A percentile compares a stretch with the other conserved stretches of the same genome.
Conservation (phyloP, 2,113 vertebrate genomes). For the Vombatus ursinus region DNA sequence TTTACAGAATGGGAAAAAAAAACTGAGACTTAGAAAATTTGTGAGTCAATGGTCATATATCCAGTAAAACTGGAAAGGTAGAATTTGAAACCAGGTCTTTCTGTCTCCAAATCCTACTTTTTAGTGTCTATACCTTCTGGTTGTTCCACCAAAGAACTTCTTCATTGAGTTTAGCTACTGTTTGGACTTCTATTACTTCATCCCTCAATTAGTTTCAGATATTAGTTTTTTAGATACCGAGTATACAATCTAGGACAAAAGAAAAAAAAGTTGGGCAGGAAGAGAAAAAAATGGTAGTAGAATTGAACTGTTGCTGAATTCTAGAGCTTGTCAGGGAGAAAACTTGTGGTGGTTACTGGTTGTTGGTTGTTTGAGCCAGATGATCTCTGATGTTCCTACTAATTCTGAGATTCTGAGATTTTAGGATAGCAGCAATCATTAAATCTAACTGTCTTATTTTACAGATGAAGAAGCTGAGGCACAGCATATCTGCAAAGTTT, state of each 20-base stretch:
- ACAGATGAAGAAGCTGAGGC: not conserved
- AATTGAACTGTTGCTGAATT: too few species aligned
- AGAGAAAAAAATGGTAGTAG: too few species aligned
- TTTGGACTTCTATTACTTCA: too few species aligned
- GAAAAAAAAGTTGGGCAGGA: too few species aligned
- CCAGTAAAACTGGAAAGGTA: not conserved
- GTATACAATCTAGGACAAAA: too few species aligned
- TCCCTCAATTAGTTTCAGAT: too few species aligned
- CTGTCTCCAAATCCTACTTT: not conserved
- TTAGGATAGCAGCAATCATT: not conserved
- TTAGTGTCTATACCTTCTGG: not conserved
- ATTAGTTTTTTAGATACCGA: too few species aligned
- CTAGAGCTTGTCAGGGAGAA: too few species aligned
- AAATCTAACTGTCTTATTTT: not conserved
- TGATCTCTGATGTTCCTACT: too few species aligned
- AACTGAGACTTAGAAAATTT: not conserved
- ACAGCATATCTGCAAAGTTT: not conserved
- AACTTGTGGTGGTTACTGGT: too few species aligned
- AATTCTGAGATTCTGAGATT: not conserved
- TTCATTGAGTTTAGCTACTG: not conserved
- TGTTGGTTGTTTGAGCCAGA: too few species aligned
- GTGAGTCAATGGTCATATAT: not conserved
- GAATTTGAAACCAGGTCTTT: not conserved
- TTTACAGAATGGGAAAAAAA: not conserved
- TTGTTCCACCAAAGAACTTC: not conserved